Percentiles rank a stretch among this genome's conserved stretches.
Evolutionary conservation across 2,888 invertebrate genomes (phyloP).

Genomic region (Incurvaria masculella): DNA sequence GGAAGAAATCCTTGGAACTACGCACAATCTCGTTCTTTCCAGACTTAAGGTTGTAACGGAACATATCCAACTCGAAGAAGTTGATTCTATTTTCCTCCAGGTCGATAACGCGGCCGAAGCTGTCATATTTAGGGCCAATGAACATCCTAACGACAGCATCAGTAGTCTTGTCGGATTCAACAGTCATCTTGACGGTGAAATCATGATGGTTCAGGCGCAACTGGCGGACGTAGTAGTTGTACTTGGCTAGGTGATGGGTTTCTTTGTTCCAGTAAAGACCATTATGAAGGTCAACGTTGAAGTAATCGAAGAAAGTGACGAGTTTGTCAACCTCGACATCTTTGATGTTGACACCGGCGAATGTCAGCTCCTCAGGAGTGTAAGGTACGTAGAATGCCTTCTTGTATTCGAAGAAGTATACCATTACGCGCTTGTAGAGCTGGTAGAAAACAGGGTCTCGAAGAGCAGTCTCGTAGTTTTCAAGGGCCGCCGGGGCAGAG

Average conservation of each 20-base stretch:
- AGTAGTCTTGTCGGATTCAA: slow-evolving; percentile 35
- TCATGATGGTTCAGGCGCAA: slow-evolving; percentile 52
- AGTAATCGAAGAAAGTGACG: slow-evolving; percentile 57
- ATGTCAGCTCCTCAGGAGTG: slow-evolving; percentile 43
- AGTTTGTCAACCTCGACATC: slow-evolving; percentile 52
- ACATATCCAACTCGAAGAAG: slow-evolving; percentile 23
- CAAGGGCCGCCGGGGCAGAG: slow-evolving; percentile 38
- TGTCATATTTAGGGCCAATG: slow-evolving; percentile 60
- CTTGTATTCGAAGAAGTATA: slow-evolving; percentile 51
- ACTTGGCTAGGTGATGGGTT: slow-evolving; percentile 26
- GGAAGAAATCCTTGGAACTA: slow-evolving; percentile 52
- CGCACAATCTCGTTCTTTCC: slow-evolving; percentile 59
- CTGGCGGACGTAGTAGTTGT: slow-evolving; percentile 35
- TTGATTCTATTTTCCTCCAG: slow-evolving; percentile 17
- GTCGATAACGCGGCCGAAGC: slow-evolving; percentile 40
- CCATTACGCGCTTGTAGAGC: slow-evolving; percentile 49
- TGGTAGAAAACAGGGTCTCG: slow-evolving; percentile 65
- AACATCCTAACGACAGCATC: slow-evolving; percentile 55
- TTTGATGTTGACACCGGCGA: slow-evolving; percentile 50
- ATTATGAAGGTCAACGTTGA: slow-evolving; percentile 33
- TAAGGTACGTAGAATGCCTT: slow-evolving; percentile 44
- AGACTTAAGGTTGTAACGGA: slow-evolving; percentile 41
- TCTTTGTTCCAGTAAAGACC: slow-evolving; percentile 30
- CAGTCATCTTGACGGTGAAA: slow-evolving; percentile 42
- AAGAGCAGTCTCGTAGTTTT: slow-evolving; percentile 51